Evolutionary conservation across 2,888 invertebrate genomes (phyloP).

Genomic region (Apomyelois bistriatella): DNA sequence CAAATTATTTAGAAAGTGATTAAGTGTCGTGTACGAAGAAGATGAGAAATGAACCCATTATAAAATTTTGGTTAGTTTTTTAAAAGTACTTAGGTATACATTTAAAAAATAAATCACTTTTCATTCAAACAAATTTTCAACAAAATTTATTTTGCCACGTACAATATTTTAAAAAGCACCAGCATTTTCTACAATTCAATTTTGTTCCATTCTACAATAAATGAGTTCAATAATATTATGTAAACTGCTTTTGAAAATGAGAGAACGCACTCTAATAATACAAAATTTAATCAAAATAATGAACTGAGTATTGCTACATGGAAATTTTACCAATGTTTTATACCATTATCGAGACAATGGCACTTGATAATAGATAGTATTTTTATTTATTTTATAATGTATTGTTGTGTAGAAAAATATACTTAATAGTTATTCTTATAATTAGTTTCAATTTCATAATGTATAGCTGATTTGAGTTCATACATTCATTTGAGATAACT

Average conservation of each 20-base stretch:
- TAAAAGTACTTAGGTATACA: too few relatives aligned
- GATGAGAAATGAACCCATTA: too few relatives aligned
- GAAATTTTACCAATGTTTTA: slow-evolving; percentile 11
- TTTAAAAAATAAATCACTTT: too few relatives aligned
- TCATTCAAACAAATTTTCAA: not conserved
- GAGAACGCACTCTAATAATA: slow-evolving; percentile 4
- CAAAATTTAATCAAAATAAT: slow-evolving; percentile 2
- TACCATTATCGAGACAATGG: not conserved
- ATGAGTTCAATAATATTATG: slow-evolving; percentile 4
- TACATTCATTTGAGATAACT: too few relatives aligned
- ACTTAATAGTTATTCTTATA: too few relatives aligned
- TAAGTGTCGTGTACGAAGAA: too few relatives aligned
- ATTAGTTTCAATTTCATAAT: too few relatives aligned
- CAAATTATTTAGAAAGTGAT: too few relatives aligned
- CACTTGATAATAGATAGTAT: slow-evolving; percentile 22
- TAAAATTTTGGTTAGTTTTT: too few relatives aligned
- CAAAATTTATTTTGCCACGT: not conserved
- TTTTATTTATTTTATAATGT: too few relatives aligned
- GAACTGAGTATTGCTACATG: not conserved
- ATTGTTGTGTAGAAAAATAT: too few relatives aligned
- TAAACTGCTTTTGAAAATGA: slow-evolving; percentile 5
- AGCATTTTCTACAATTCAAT: not conserved
- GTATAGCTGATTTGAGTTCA: too few relatives aligned
- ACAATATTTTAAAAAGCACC: not conserved
- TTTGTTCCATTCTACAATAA: not conserved